Base-by-base conservation (phyloP, 2,888 invertebrate species). In the Eumacrocentrus americanus region DNA sequence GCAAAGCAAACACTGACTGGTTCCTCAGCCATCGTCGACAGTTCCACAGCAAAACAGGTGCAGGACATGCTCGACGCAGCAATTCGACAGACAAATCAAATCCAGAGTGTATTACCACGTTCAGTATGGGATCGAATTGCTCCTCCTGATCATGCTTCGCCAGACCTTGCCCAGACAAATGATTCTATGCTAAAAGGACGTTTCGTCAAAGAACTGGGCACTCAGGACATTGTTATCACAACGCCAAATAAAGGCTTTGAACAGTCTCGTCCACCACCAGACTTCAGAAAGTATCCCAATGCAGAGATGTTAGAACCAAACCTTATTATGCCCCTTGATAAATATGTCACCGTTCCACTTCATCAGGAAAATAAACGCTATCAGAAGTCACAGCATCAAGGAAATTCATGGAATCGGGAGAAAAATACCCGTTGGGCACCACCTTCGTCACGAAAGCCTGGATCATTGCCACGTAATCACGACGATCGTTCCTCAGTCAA, bases 51-150 rank as follows among this genome's bases (percentile, higher is more conserved):
- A 0, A 76, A 79, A 55, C 72, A 81, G 50, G 55, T 81, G 20
- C 76, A 79, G 51, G 74, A 68, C 34, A 77, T 81, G 71, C 62
- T 80, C 18, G 78, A 73, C 48, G 71, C 75, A 60, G 79, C 78
- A 2, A 64, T 79, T n/a, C 78, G 78, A 29, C 75, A 80, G 60
- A 78, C 79, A 1, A 80, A 73, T 54, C 78, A 78, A 54, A 62
- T 80, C 1, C 76, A 77, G 29, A 78, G 61, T 68, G 79, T 79
- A 57, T 58, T 80, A 53, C 76, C 79, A 0, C 68, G 75, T 23
- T 78, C 80, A 1, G 79, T 80, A n/a, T 80, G 81, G 81, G 78
- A 81, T 67, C 73, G 81, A 29, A 80, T 81, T 16, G 78, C 77
- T 7, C 80, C 81, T 2, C 66, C 71, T 4, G 73, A 71, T 3